Evolutionary conservation across 2,797 vertebrate species (phyloP).

Genomic region (Labroides dimidiatus): DNA sequence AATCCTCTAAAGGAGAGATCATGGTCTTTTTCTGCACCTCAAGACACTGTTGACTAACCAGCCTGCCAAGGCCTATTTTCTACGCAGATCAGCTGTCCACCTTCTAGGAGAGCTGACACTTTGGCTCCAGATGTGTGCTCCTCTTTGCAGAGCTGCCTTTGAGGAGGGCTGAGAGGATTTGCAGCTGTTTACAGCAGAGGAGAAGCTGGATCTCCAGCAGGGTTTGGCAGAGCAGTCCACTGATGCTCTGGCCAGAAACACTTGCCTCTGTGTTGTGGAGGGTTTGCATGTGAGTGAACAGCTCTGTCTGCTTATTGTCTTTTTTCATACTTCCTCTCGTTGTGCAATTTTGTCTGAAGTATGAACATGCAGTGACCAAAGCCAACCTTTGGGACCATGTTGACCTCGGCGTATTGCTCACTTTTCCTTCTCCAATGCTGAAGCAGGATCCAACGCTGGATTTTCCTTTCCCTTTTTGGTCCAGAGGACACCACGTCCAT

Average conservation of each 20-base stretch:
- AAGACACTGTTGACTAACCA: constrained; percentile 41
- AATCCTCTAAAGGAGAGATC: constrained; percentile 70
- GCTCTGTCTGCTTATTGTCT: constrained; percentile 21
- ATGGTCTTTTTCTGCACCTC: constrained; percentile 66
- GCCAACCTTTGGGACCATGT: too few relatives aligned
- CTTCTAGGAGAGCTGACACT: constrained; percentile 73
- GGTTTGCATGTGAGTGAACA: constrained; percentile 13
- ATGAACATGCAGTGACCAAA: too few relatives aligned
- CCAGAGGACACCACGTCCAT: too few relatives aligned
- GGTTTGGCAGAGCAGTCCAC: constrained; percentile 50
- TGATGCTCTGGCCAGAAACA: constrained; percentile 40
- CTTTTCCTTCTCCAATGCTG: too few relatives aligned
- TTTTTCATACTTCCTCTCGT: background rate
- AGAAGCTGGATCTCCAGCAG: constrained; percentile 53
- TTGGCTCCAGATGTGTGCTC: constrained; percentile 60
- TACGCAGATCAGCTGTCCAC: constrained; percentile 76
- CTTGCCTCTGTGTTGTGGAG: constrained; percentile 32
- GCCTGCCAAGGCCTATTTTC: constrained; percentile 68
- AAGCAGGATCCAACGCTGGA: too few relatives aligned
- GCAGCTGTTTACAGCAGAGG: constrained; percentile 59
- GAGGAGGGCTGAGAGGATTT: constrained; percentile 60
- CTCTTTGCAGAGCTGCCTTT: constrained; percentile 59
- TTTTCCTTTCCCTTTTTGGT: too few relatives aligned
- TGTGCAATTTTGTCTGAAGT: background rate
- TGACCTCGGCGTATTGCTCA: too few relatives aligned